These are phyloP conservation scores for Fissipunctia ypsillon DNA, from an alignment of 2,888 invertebrate species.

Conservation along the genomic window DNA sequence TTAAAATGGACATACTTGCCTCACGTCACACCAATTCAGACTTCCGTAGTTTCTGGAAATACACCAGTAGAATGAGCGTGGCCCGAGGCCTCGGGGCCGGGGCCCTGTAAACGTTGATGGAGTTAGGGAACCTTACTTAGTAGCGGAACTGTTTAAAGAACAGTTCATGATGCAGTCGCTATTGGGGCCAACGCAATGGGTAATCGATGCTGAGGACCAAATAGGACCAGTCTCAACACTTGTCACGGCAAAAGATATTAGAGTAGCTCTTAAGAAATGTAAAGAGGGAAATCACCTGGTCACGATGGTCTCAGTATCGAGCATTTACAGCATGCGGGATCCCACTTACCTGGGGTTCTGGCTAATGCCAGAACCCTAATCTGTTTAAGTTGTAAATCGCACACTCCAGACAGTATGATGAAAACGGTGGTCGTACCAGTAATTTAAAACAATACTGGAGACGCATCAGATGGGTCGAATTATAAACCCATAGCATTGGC, in stretches of 20 bases:
- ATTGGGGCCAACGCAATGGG: not conserved
- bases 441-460: not conserved
- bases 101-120: not conserved
- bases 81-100: not conserved
- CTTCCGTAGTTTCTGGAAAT: not conserved
- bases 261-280: not conserved
- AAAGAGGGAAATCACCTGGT: not conserved
- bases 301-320: not conserved
- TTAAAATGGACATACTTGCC: too few relatives aligned
- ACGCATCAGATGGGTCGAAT: not conserved
- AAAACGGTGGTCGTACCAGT: not conserved
- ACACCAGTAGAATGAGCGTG: not conserved
- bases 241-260: not conserved
- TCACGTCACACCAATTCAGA: not conserved
- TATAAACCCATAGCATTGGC: too few relatives aligned
- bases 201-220: not conserved
- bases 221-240: not conserved
- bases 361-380: too few relatives aligned
- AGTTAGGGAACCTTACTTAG: too few relatives aligned
- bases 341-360: not conserved
- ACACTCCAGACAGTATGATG: not conserved
- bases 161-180: not conserved
- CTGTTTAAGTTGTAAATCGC: not conserved
- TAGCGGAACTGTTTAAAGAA: not conserved
- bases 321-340: not conserved